These are phyloP conservation scores for Hoplias malabaricus DNA, from an alignment of 2,113 vertebrate genomes.

Conservation along the genomic window DNA sequence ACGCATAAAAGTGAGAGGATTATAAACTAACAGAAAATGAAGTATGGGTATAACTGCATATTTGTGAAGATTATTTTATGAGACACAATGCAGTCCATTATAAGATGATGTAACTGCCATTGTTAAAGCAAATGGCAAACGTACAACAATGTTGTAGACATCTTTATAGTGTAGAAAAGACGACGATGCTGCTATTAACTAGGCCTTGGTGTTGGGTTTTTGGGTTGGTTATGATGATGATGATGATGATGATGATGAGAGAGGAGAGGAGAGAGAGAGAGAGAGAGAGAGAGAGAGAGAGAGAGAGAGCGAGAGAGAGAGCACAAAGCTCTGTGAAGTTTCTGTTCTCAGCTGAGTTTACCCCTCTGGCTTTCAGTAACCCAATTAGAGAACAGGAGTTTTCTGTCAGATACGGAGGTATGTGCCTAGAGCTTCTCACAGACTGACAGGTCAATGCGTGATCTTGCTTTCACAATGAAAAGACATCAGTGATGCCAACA, in stretches of 20 bases:
- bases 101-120: neutral
- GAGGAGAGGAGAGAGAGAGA: neutral
- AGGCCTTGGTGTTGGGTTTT: neutral
- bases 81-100: constrained; percentile 19
- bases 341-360: constrained; percentile 29
- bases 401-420: constrained; percentile 25
- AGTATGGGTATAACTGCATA: constrained; percentile 2
- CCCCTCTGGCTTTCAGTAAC: constrained; percentile 39
- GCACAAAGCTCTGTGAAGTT: constrained; percentile 16
- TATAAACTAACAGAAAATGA: constrained; percentile 38
- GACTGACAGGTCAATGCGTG: constrained; percentile 23
- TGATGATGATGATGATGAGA: neutral
- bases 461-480: constrained; percentile 12
- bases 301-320: neutral
- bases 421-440: constrained; percentile 6
- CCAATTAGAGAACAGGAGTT: constrained; percentile 36
- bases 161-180: neutral
- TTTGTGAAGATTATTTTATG: constrained; percentile 18
- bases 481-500: neutral
- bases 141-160: neutral
- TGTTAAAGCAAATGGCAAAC: neutral
- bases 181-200: neutral
- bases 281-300: neutral
- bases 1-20: constrained; percentile 30
- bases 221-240: neutral